Conservation (phyloP, 2,797 vertebrate species). For the Gallinago solitaria region DNA sequence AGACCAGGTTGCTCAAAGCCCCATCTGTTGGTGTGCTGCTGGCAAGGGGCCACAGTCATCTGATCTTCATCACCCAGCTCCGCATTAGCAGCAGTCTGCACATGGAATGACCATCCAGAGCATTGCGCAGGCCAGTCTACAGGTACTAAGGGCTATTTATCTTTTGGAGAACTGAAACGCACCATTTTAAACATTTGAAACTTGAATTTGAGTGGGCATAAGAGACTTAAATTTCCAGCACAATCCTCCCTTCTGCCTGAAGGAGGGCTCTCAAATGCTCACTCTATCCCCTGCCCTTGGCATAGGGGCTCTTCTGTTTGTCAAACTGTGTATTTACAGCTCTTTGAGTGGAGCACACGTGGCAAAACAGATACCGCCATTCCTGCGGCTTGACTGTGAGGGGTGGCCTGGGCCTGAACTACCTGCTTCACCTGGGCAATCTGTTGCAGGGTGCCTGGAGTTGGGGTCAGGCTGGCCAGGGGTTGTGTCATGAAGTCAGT, state of each 20-base stretch:
- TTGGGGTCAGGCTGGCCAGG: fast-evolving
- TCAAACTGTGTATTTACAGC: background rate
- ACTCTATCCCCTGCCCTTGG: background rate
- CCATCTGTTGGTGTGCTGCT: background rate
- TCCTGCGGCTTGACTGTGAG: background rate
- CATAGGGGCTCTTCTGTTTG: background rate
- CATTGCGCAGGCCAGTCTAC: background rate
- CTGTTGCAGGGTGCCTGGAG: background rate
- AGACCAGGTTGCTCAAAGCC: too few species aligned
- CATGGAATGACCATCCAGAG: background rate
- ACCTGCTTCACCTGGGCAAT: background rate
- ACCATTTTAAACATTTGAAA: background rate
- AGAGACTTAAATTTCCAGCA: background rate
- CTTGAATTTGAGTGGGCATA: background rate
- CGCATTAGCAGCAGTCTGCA: background rate
- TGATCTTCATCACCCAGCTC: fast-evolving
- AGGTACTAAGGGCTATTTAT: background rate
- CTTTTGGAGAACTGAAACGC: background rate
- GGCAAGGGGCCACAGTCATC: background rate
- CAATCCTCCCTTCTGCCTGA: background rate
- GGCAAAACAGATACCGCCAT: background rate
- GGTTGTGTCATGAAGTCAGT: fast-evolving
- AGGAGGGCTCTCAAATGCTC: background rate
- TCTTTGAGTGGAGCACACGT: background rate
- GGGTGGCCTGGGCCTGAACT: background rate